Conservation (phyloP, 2,797 vertebrate species). For the Malacoctenus gilli region DNA sequence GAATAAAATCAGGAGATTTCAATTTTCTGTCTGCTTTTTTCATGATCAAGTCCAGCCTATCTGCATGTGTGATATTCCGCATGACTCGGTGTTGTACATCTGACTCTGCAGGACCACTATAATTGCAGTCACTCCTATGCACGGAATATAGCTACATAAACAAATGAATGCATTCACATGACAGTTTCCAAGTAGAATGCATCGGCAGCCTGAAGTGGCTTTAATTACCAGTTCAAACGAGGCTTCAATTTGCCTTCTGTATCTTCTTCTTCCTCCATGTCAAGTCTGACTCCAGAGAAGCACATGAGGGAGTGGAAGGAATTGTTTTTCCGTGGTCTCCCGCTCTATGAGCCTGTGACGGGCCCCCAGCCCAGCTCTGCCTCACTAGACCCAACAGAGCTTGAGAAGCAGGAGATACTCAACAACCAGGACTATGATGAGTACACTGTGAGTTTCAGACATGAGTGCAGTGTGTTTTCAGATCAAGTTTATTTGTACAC, state of each 20-base stretch:
- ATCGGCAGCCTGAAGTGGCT: no score
- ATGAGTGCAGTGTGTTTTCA: slow-evolving; percentile 16
- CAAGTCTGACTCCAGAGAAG: slow-evolving; percentile 87
- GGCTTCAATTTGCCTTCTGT: no score
- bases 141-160: no score
- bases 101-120: no score
- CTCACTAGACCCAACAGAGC: slow-evolving; percentile 66
- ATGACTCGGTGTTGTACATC: no score
- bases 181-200: no score
- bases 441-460: slow-evolving; percentile 85
- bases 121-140: no score
- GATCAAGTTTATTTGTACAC: slow-evolving; percentile 13
- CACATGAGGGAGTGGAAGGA: slow-evolving; percentile 91
- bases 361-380: slow-evolving; percentile 9
- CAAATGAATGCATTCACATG: no score
- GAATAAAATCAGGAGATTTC: slow-evolving; percentile 54
- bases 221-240: no score
- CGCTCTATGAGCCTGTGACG: slow-evolving; percentile 82
- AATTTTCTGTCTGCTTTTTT: slow-evolving; percentile 45
- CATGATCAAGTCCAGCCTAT: slow-evolving; percentile 23
- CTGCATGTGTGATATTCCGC: background rate
- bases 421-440: slow-evolving; percentile 90
- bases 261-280: slow-evolving; percentile 34
- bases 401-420: slow-evolving; percentile 85
- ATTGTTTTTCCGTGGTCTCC: slow-evolving; percentile 83